These are phyloP conservation scores for Philaenus spumarius DNA, from an alignment of 1,140 invertebrate species.

Conservation along the genomic window DNA sequence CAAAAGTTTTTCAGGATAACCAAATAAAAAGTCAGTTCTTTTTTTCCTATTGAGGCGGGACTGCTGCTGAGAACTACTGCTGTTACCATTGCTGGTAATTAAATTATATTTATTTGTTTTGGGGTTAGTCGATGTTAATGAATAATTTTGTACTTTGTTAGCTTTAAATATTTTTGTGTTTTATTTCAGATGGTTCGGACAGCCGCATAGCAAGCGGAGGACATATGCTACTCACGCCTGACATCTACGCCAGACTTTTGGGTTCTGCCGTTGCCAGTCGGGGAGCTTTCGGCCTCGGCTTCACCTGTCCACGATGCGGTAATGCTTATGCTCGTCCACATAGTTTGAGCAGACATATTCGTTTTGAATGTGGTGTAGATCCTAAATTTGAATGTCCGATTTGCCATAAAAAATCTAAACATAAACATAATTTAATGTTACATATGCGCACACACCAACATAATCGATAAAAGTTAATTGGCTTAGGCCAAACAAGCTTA, in stretches of 20 bases:
- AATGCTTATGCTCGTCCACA: constrained; percentile 32
- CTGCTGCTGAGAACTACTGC: too few species aligned
- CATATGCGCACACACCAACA: constrained; percentile 28
- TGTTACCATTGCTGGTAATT: too few species aligned
- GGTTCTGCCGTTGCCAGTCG: not conserved
- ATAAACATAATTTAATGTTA: constrained; percentile 27
- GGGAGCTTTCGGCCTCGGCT: not conserved
- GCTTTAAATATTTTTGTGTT: not conserved
- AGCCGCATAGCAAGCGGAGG: constrained; percentile 1
- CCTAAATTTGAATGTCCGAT: constrained; percentile 30
- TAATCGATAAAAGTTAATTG: constrained; percentile 11
- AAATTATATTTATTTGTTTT: too few species aligned
- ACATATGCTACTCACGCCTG: constrained; percentile 14
- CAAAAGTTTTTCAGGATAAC: too few species aligned
- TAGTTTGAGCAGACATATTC: constrained; percentile 26
- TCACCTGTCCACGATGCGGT: constrained; percentile 42
- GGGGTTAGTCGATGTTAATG: not conserved
- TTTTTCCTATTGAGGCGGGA: too few species aligned
- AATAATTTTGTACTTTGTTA: not conserved
- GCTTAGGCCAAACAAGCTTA: not conserved
- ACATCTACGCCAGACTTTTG: constrained; percentile 13
- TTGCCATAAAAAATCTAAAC: constrained; percentile 29
- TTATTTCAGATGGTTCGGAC: constrained; percentile 8
- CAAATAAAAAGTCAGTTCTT: too few species aligned
- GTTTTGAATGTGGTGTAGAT: constrained; percentile 30